Evolutionary conservation across 1,140 invertebrate species (phyloP), one percentile per base, ranked within the genome.

Genomic region (Drosophila pallidifrons): DNA sequence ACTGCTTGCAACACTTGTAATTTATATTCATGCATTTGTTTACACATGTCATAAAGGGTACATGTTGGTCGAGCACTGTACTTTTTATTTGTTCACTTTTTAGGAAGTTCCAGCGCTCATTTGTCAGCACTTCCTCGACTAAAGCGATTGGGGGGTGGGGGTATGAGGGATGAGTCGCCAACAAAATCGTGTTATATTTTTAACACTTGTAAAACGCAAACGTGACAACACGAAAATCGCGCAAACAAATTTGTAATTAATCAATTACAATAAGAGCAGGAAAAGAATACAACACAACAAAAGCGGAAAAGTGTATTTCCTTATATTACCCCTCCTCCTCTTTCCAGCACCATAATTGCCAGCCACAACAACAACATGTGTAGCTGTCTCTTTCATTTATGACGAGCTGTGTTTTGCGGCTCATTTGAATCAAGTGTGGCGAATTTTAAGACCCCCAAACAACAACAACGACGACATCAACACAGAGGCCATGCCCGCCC

Each of bases 221-320:
- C 66, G 54, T 51, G 73, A 72, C 66, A 69, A 63, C 25, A 72
- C 8, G 41, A 57, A n/a, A 60, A 70, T 46, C 58, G 59, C 8
- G 47, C 45, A 20, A 55, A 71, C 35, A 60, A 60, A 52, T 6
- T 25, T 82, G 49, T 68, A 82, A 88, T 87, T 88, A 87, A 88
- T 87, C 80, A 87, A 83, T 80, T 77, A 73, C 69, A 88, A 77
- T 58, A 72, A 80, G 41, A 43, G 41, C 58, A 59, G 55, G 30
- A 52, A 35, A 38, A 25, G 47, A 57, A 66, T 20, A 41, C 28
- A 38, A 38, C 35, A 38, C 35, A 38, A 60, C 43, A 74, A 68
- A 77, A 68, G 63, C 77, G 71, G 52, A 65, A 71, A 87, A 82
- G 58, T 82, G 49, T 88, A 77, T 87, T 86, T 87, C 76, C 83